Conservation (phyloP, 1,140 invertebrate genomes). For the Tribolium castaneum region DNA sequence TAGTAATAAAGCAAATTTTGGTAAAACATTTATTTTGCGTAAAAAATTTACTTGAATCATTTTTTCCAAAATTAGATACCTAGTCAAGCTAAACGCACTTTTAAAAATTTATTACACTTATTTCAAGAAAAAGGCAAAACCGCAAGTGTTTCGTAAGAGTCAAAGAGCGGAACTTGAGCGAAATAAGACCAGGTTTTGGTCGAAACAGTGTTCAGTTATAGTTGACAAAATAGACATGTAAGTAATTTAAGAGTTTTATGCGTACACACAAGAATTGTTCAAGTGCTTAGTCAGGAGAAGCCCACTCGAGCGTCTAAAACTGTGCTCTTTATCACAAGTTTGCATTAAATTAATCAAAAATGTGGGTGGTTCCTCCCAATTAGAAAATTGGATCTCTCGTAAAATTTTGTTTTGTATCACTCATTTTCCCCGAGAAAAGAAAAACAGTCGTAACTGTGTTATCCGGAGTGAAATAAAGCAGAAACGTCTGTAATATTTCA, state of each 20-base stretch:
- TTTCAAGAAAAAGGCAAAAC: background rate
- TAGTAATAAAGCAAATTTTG: too few relatives aligned
- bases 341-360: background rate
- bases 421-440: background rate
- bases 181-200: background rate
- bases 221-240: background rate
- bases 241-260: background rate
- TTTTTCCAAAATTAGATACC: background rate
- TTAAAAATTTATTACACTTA: background rate
- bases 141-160: background rate
- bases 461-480: constrained; percentile 1
- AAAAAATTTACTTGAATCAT: background rate
- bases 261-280: too few relatives aligned
- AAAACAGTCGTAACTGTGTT: constrained; percentile 1
- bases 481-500: constrained; percentile 13
- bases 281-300: background rate
- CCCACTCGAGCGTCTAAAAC: background rate
- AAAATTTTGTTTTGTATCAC: background rate
- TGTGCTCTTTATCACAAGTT: background rate
- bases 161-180: background rate
- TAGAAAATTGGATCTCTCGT: background rate
- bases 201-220: background rate
- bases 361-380: background rate
- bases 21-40: too few relatives aligned
- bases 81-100: background rate